These are phyloP conservation scores for Drosophila niveifrons DNA, from an alignment of 2,888 invertebrate species.

Conservation along the genomic window DNA sequence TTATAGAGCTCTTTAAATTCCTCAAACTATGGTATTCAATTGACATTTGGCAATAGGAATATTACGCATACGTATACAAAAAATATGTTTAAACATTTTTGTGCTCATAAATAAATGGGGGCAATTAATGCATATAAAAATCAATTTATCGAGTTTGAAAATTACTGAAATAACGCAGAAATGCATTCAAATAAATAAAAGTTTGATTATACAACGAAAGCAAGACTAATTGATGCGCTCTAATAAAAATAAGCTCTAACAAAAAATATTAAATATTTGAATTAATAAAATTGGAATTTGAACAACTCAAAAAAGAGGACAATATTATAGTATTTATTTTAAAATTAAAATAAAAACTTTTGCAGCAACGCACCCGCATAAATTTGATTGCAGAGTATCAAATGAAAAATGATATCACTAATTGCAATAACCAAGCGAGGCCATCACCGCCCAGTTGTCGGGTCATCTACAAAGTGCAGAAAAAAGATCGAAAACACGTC, in stretches of 20 bases:
- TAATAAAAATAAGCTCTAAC: too few relatives aligned
- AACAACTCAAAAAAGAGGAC: too few relatives aligned
- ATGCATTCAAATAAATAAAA: neutral
- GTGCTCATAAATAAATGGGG: conserved; percentile 43
- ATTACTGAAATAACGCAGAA: conserved; percentile 36
- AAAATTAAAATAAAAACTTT: neutral
- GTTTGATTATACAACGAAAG: too few relatives aligned
- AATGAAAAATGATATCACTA: conserved; percentile 53
- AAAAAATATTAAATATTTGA: too few relatives aligned
- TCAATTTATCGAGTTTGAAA: conserved; percentile 52
- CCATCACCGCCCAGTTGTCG: conserved; percentile 54
- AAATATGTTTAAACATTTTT: neutral
- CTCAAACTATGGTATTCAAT: neutral
- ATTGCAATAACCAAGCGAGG: conserved; percentile 47
- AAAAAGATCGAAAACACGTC: conserved; percentile 36
- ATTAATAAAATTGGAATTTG: too few relatives aligned
- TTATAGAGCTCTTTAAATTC: neutral
- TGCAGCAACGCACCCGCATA: neutral
- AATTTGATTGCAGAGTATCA: neutral
- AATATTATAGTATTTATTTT: neutral
- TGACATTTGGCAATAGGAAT: neutral
- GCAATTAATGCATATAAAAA: conserved; percentile 2
- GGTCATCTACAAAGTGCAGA: conserved; percentile 34
- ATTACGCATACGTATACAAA: neutral
- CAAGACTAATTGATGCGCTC: neutral